phyloP scores from a whole-genome alignment of 2,797 vertebrate genomes.

The Tragelaphus oryx region DNA sequence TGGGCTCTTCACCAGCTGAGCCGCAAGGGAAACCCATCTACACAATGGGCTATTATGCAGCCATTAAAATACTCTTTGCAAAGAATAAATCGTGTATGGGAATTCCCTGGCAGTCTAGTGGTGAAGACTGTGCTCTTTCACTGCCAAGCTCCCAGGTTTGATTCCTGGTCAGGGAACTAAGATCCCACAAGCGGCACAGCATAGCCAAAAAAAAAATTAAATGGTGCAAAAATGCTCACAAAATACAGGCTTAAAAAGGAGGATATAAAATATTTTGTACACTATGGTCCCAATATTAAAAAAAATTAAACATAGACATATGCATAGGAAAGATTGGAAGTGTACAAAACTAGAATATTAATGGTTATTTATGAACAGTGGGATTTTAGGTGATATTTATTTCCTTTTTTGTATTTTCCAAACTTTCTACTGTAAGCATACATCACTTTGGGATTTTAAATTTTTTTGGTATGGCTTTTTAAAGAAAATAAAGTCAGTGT shows the following conservation, averaged over 20 bases:
- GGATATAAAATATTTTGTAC: background rate
- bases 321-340: background rate
- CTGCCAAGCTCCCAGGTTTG: background rate
- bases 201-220: background rate
- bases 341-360: background rate
- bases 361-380: background rate
- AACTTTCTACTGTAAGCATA: conserved; percentile 8
- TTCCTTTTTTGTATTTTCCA: background rate
- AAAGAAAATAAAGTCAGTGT: conserved; percentile 11
- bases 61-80: background rate
- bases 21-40: background rate
- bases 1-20: background rate
- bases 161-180: background rate
- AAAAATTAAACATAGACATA: conserved; percentile 5
- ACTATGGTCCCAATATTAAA: background rate
- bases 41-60: background rate
- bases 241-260: background rate
- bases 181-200: background rate
- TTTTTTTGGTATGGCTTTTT: background rate
- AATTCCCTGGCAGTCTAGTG: background rate
- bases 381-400: background rate
- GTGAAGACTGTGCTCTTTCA: background rate
- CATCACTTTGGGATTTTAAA: background rate
- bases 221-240: background rate
- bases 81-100: background rate